Evolutionary conservation across 1,140 invertebrate genomes (phyloP).

Genomic region (Cotesia vestalis): DNA sequence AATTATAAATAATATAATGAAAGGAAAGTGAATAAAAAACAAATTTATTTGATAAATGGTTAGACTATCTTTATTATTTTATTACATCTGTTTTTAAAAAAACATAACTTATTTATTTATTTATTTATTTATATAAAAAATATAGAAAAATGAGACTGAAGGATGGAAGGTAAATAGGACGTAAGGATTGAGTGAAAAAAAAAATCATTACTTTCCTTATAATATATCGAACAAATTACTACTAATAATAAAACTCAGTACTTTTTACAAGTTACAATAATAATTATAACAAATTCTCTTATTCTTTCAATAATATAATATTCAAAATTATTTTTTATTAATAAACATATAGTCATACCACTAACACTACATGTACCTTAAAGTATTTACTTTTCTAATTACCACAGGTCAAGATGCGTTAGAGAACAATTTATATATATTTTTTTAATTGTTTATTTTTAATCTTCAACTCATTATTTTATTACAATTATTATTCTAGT

Average conservation of each 20-base stretch:
- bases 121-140: no score
- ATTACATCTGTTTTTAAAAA: conserved; percentile 61
- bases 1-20: background rate
- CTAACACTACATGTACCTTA: conserved; percentile 48
- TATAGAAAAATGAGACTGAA: conserved; percentile 39
- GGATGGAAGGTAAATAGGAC: conserved; percentile 44
- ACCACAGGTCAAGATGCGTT: conserved; percentile 54
- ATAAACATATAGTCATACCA: conserved; percentile 52
- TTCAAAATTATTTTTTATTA: conserved; percentile 47
- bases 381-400: conserved; percentile 45
- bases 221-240: conserved; percentile 56
- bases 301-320: conserved; percentile 32
- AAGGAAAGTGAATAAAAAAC: conserved; percentile 17
- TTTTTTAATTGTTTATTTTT: conserved; percentile 4
- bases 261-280: conserved; percentile 67
- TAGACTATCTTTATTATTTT: conserved; percentile 66
- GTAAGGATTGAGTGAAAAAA: conserved; percentile 45
- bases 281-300: conserved; percentile 64
- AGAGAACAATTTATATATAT: conserved; percentile 44
- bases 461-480: conserved; percentile 9
- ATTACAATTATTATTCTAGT: background rate
- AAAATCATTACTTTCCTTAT: conserved; percentile 55
- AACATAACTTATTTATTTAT: conserved; percentile 62
- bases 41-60: conserved; percentile 55
- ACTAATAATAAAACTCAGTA: conserved; percentile 67